These are phyloP conservation scores for Peromyscus eremicus DNA, from an alignment of 2,797 vertebrate genomes.

Conservation along the genomic window DNA sequence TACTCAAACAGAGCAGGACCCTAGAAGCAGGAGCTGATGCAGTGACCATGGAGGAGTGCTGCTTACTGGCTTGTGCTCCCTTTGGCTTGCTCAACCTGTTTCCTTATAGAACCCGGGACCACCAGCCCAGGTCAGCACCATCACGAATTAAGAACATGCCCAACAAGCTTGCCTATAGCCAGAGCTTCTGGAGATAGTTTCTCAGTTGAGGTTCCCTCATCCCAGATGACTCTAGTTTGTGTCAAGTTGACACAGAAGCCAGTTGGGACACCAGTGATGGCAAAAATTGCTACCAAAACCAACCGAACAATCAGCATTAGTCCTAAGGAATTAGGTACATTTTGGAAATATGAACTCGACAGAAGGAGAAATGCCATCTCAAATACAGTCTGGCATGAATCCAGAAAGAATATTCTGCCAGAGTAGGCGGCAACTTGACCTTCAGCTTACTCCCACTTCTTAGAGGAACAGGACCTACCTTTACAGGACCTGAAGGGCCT, in stretches of 20 bases:
- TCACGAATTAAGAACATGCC: not conserved
- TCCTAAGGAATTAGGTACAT: constrained; percentile 11
- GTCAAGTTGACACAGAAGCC: not conserved
- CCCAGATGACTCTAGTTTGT: not conserved
- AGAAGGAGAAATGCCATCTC: not conserved
- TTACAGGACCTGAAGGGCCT: not conserved
- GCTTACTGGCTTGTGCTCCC: not conserved
- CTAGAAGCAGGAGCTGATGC: not conserved
- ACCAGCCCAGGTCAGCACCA: not conserved
- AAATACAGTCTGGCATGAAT: not conserved
- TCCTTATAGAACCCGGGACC: not conserved
- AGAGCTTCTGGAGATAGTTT: not conserved
- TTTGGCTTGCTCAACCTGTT: not conserved
- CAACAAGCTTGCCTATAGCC: not conserved
- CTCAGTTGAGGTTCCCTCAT: not conserved
- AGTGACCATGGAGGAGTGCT: not conserved
- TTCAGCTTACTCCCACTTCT: not conserved
- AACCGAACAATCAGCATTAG: not conserved
- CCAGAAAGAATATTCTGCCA: not conserved
- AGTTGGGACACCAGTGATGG: not conserved
- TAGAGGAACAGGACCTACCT: not conserved
- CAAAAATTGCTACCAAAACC: not conserved
- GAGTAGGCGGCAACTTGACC: not conserved
- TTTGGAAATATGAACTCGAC: not conserved
- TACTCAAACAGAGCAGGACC: not conserved